Conservation (phyloP, 2,888 invertebrate species). For the Cylloceria caligata region DNA sequence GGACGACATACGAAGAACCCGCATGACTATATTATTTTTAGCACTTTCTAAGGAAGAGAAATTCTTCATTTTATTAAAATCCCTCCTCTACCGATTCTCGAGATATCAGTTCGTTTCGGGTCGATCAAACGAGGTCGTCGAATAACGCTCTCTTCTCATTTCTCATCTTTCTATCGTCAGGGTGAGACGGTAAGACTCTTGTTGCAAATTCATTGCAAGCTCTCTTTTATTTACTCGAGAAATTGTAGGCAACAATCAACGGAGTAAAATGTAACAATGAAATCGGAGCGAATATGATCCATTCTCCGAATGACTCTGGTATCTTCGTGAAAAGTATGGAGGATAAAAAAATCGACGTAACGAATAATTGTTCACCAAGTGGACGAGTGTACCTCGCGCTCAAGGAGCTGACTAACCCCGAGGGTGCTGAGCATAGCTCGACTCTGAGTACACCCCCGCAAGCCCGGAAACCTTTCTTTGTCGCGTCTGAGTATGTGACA, state of each 20-base stretch:
- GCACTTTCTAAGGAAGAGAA: constrained; percentile 8
- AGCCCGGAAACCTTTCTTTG: constrained; percentile 62
- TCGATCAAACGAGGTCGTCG: constrained; percentile 17
- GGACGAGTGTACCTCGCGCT: constrained; percentile 21
- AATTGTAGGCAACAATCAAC: background rate
- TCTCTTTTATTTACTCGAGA: background rate
- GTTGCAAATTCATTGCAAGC: background rate
- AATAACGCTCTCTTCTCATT: background rate
- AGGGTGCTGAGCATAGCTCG: constrained; percentile 45
- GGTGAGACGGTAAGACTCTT: background rate
- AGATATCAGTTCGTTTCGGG: background rate
- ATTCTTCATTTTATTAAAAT: background rate
- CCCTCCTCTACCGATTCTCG: background rate
- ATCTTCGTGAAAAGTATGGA: background rate
- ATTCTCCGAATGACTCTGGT: background rate
- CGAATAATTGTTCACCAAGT: constrained; percentile 24
- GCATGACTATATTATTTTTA: background rate
- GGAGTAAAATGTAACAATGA: background rate
- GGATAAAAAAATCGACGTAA: background rate
- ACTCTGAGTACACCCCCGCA: background rate
- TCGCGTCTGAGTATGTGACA: constrained; percentile 59
- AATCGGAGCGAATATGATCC: background rate
- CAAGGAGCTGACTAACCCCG: constrained; percentile 37
- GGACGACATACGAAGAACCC: background rate
- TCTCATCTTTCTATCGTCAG: background rate